These are phyloP conservation scores for Lycophotia porphyrea DNA, from an alignment of 2,888 invertebrate species.

Conservation along the genomic window DNA sequence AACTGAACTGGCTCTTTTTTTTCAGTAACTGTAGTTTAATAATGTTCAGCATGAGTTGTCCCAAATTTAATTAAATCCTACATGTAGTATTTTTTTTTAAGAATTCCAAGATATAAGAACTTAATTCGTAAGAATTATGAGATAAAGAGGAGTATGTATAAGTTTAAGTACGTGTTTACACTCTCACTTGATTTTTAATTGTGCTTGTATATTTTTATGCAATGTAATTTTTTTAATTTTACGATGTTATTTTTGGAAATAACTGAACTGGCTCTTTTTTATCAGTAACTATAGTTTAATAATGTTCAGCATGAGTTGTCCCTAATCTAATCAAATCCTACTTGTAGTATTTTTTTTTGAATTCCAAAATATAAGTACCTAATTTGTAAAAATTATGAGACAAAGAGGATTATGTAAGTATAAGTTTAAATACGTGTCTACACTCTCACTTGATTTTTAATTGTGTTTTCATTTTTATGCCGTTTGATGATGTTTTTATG, in stretches of 20 bases:
- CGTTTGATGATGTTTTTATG: constrained; percentile 19
- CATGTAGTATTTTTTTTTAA: background rate
- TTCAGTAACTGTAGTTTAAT: background rate
- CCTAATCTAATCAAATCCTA: background rate
- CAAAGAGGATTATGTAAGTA: constrained; percentile 14
- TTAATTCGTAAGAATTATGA: no score
- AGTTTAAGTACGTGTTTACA: background rate
- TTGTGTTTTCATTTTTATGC: background rate
- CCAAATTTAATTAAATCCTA: background rate
- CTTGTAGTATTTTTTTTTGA: background rate
- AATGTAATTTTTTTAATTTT: background rate
- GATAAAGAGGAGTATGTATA: constrained; percentile 11
- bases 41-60: background rate
- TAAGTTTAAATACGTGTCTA: background rate
- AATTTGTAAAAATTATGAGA: no score
- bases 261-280: background rate
- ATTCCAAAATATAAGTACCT: no score
- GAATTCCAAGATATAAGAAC: no score
- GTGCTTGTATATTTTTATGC: constrained; percentile 4
- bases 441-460: constrained; percentile 39
- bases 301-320: background rate
- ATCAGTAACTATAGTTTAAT: background rate
- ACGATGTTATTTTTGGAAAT: background rate
- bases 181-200: constrained; percentile 39
- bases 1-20: background rate